These are phyloP conservation scores for Phrynosoma platyrhinos DNA, from an alignment of 2,113 vertebrate species.

Conservation along the genomic window DNA sequence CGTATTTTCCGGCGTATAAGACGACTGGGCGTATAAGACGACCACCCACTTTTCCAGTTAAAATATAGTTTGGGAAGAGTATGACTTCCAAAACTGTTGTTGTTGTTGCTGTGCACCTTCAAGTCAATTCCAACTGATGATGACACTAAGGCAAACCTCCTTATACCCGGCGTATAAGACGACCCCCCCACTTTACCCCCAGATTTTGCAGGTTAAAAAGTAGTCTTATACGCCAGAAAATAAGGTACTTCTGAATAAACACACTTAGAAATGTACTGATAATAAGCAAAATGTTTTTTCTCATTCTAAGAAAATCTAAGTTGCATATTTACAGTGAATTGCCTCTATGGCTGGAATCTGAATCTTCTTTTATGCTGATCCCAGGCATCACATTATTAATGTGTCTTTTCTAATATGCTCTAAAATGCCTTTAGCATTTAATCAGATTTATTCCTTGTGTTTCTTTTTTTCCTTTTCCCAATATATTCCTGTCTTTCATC, in stretches of 20 bases:
- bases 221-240: too few relatives aligned
- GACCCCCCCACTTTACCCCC: too few relatives aligned
- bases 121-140: too few relatives aligned
- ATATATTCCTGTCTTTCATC: constrained; percentile 68
- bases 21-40: too few relatives aligned
- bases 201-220: too few relatives aligned
- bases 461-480: constrained; percentile 75
- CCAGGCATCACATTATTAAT: constrained; percentile 36
- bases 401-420: constrained; percentile 43
- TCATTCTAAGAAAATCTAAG: not conserved
- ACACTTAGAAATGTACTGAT: not conserved
- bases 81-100: too few relatives aligned
- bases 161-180: too few relatives aligned
- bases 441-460: constrained; percentile 78
- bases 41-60: too few relatives aligned
- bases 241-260: not conserved
- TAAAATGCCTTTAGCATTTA: constrained; percentile 70
- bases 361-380: constrained; percentile 9
- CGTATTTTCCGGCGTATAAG: too few relatives aligned
- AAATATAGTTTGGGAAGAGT: too few relatives aligned
- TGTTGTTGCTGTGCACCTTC: too few relatives aligned
- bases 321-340: constrained; percentile 5
- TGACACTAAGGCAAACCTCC: too few relatives aligned
- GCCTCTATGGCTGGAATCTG: constrained; percentile 24
- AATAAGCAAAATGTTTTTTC: not conserved